Percentiles rank a stretch among this genome's conserved stretches.
These are phyloP conservation scores for Pristis pectinata DNA, from an alignment of 2,797 vertebrate genomes.

Conservation along the genomic window DNA sequence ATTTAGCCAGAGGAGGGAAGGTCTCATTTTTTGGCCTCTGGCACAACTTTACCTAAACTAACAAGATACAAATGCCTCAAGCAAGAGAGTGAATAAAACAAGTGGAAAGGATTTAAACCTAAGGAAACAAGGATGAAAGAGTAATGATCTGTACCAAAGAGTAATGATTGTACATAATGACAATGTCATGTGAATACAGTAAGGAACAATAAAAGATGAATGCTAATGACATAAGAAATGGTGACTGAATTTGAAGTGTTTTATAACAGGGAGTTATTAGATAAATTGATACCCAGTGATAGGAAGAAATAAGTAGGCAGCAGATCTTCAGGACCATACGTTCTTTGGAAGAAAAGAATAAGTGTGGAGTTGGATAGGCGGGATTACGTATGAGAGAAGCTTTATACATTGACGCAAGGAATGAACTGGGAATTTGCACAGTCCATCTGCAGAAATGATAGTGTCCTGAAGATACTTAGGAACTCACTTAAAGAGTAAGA, in stretches of 20 bases:
- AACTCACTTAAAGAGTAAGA: background rate
- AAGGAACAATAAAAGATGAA: background rate
- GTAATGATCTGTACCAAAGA: background rate
- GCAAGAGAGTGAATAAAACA: background rate
- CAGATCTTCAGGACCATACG: too few species aligned
- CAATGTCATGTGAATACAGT: background rate
- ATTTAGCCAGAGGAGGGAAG: background rate
- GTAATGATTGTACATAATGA: background rate
- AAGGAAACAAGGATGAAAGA: background rate
- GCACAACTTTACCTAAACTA: background rate
- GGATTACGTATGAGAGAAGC: background rate
- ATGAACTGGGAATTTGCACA: background rate
- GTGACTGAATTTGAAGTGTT: background rate
- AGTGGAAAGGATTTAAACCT: background rate
- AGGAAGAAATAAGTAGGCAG: background rate
- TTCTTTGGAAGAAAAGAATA: too few species aligned
- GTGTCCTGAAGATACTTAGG: background rate
- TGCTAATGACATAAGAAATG: background rate
- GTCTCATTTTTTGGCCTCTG: background rate
- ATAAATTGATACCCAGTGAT: background rate
- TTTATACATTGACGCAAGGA: background rate
- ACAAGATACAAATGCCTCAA: background rate
- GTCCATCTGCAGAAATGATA: background rate
- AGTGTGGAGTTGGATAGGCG: background rate
- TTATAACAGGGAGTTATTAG: background rate